Evolutionary conservation across 2,797 vertebrate species (phyloP), one percentile per base, ranked within the genome.

Genomic region (Emys orbicularis): DNA sequence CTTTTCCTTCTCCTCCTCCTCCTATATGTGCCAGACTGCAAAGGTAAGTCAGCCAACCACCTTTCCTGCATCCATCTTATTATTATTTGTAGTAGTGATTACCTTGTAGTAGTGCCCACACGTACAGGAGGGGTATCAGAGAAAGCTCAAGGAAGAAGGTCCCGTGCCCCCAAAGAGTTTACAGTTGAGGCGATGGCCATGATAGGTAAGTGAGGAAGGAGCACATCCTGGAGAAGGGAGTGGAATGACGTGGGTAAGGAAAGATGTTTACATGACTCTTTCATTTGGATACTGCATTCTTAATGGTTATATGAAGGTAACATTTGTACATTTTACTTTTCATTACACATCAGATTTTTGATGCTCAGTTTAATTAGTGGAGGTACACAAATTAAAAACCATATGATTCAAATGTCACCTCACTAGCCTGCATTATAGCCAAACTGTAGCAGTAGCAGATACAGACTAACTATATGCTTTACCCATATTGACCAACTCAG

Each of bases 161-260:
- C 44, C 50, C 88, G 52, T 93, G 88, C 52, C 80, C 80, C 21
- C 44, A 84, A 61, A 81, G 81, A 50, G 31, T 81, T 83, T 72
- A 79, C 49, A 94, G 95, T 3, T n/a, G 31, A 34, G 57, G 23
- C 53, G 81, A 81, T 79, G 57, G 77, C 25, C 57, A 47, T 87
- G 82, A 90, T 74, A 90, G 50, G 83, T 82, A 93, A 86, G 76
- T 15, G 25, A 90, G 84, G 84, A 91, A 94, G 89, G 81, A 82
- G 34, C 54, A 84, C 0, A 0, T 11, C 79, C 47, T 57, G 65
- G 68, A 83, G 90, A 89, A 88, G 87, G 83, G 90, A 84, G 5
- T 53, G 52, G 23, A 94, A 91, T 0, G 2, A 57, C 3, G 0
- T 9, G 13, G 54, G 74, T 79, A 83, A 87, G 88, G 57, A 34